These are phyloP conservation scores for Xerus rutilus DNA, from an alignment of 2,797 vertebrate species.

Conservation along the genomic window DNA sequence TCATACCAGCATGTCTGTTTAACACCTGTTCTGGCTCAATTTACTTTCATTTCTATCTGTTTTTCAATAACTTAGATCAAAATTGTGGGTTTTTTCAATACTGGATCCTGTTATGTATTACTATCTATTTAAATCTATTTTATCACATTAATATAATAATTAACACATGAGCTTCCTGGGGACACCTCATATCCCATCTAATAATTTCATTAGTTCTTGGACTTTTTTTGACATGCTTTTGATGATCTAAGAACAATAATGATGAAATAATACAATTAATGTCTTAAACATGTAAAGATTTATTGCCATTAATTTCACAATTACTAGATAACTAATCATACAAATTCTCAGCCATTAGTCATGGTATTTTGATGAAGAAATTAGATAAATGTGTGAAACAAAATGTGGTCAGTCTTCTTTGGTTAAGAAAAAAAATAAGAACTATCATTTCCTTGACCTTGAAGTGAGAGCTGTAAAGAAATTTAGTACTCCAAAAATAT, in stretches of 20 bases:
- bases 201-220: not conserved
- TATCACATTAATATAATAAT: not conserved
- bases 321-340: not conserved
- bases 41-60: not conserved
- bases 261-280: conserved; percentile 7
- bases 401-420: conserved; percentile 24
- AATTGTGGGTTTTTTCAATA: not conserved
- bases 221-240: not conserved
- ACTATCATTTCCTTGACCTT: not conserved
- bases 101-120: not conserved
- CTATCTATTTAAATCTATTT: not conserved
- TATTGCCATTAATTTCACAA: not conserved
- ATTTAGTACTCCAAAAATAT: not conserved
- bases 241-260: not conserved
- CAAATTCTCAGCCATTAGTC: not conserved
- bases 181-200: not conserved
- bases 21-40: not conserved
- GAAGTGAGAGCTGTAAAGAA: not conserved
- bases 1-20: not conserved
- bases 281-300: conserved; percentile 23
- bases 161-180: too few species aligned
- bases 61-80: not conserved
- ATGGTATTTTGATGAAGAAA: conserved; percentile 25
- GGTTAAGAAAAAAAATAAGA: not conserved
- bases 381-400: not conserved